phyloP scores from a whole-genome alignment of 2,888 invertebrate genomes.

The Cephus pygmeus region DNA sequence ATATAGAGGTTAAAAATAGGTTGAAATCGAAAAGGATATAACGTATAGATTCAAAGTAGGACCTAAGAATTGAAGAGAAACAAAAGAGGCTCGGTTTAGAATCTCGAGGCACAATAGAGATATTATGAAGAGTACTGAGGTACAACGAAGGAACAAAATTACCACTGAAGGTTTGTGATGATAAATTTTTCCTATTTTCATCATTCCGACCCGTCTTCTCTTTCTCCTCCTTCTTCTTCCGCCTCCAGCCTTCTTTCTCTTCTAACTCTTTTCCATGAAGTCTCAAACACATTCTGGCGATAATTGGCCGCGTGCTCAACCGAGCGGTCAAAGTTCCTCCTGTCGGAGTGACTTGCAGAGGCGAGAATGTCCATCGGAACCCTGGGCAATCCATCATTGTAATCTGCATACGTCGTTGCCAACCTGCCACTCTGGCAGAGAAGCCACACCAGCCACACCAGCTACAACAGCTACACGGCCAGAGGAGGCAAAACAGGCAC shows the following conservation, averaged over 20 bases:
- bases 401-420: conserved; percentile 13
- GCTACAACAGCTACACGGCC: not conserved
- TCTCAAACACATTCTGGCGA: not conserved
- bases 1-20: too few species aligned
- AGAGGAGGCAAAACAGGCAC: not conserved
- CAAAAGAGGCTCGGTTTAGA: too few species aligned
- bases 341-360: not conserved
- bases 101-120: too few species aligned
- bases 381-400: conserved; percentile 21
- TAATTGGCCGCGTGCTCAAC: not conserved
- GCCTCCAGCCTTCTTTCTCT: not conserved
- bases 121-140: too few species aligned
- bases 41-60: too few species aligned
- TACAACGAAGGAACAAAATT: too few species aligned
- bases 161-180: not conserved
- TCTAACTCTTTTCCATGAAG: not conserved
- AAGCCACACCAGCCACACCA: not conserved
- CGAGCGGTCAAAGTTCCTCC: not conserved
- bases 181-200: not conserved
- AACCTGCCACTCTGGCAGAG: not conserved
- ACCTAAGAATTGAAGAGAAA: too few species aligned
- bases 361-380: not conserved
- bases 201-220: not conserved
- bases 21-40: too few species aligned
- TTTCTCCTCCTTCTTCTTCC: not conserved